Evolutionary conservation across 2,888 invertebrate species (phyloP).

Genomic region (Drosophila greeni): DNA sequence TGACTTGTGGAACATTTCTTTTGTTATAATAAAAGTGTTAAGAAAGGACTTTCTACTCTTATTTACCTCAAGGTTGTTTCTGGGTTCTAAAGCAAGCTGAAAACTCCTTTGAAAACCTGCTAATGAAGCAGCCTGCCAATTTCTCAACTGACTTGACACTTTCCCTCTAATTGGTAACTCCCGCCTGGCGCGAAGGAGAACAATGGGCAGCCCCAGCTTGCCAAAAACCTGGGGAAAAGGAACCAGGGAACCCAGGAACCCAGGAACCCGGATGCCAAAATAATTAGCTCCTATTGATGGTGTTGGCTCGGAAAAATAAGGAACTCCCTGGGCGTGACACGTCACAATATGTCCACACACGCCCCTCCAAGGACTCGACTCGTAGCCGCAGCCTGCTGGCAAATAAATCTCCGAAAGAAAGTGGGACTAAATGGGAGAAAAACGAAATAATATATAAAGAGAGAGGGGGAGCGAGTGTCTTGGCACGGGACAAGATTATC

Average conservation of each 20-base stretch:
- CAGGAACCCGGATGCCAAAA: constrained; percentile 50
- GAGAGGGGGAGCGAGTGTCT: constrained; percentile 50
- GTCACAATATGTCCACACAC: constrained; percentile 70
- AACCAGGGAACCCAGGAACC: constrained; percentile 11
- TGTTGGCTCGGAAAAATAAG: constrained; percentile 12
- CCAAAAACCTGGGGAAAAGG: constrained; percentile 23
- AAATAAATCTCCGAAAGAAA: constrained; percentile 55
- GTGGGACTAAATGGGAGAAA: constrained; percentile 31
- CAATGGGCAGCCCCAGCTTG: constrained; percentile 61
- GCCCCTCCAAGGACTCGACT: constrained; percentile 58
- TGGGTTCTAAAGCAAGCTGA: constrained; percentile 11
- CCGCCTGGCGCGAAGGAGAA: constrained; percentile 18
- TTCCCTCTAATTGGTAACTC: constrained; percentile 54
- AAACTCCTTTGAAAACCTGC: constrained; percentile 17
- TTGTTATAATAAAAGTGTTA: background rate
- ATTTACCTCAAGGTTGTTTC: background rate
- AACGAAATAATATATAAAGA: constrained; percentile 1
- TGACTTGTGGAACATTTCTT: no score
- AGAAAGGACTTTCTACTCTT: no score
- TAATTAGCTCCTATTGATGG: constrained; percentile 67
- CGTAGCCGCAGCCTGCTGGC: constrained; percentile 47
- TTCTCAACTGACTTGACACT: constrained; percentile 42
- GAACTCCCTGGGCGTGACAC: constrained; percentile 64
- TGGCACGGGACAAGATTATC: constrained; percentile 67
- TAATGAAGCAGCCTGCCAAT: constrained; percentile 31